A percentile compares a stretch with the other conserved stretches of the same genome.
Conservation (phyloP, 2,888 invertebrate species). For the Macrophya annulata region DNA sequence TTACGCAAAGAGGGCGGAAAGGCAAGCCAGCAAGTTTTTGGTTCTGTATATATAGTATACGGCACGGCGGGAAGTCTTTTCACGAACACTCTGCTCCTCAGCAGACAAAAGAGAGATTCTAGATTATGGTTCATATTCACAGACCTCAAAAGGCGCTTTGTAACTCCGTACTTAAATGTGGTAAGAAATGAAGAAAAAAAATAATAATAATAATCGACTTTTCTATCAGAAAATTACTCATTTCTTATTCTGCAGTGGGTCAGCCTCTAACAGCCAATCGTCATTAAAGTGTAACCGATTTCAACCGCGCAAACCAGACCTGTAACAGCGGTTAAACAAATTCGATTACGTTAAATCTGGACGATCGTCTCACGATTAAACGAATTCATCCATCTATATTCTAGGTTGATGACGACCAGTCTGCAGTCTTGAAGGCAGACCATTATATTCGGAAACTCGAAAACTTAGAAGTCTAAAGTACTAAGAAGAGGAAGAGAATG, state of each 20-base stretch:
- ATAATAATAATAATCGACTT: no score
- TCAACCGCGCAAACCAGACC: background rate
- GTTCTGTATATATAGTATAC: constrained; percentile 2
- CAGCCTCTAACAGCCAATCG: constrained; percentile 23
- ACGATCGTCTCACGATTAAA: constrained; percentile 19
- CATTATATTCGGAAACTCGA: constrained; percentile 45
- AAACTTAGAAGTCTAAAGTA: constrained; percentile 14
- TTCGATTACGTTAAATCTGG: background rate
- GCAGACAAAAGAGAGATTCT: constrained; percentile 20
- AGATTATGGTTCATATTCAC: constrained; percentile 28
- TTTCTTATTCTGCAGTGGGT: background rate
- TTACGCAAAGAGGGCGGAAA: constrained; percentile 25
- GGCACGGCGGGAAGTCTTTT: constrained; percentile 29
- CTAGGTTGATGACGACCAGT: constrained; percentile 32
- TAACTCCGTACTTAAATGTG: background rate
- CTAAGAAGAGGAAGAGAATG: constrained; percentile 8
- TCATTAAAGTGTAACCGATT: constrained; percentile 12
- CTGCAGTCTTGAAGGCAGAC: constrained; percentile 2
- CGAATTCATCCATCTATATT: constrained; percentile 34
- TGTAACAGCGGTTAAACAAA: background rate
- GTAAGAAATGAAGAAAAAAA: background rate
- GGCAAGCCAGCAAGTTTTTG: constrained; percentile 19
- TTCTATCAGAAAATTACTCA: background rate
- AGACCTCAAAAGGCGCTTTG: constrained; percentile 10
- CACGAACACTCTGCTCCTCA: constrained; percentile 20